Evolutionary conservation across 2,797 vertebrate species (phyloP).

Genomic region (Smutsia temminckii): DNA sequence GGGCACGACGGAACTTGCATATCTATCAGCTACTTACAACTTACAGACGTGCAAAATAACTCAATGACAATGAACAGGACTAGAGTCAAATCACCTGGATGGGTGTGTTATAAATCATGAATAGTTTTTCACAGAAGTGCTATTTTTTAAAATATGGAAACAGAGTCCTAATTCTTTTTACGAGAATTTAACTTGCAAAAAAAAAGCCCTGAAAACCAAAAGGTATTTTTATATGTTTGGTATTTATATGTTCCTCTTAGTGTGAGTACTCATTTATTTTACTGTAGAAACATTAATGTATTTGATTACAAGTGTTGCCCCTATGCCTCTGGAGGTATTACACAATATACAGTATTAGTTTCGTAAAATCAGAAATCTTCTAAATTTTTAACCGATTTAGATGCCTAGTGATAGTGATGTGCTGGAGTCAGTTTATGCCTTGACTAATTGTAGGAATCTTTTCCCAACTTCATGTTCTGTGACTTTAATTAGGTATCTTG

Average conservation of each 20-base stretch:
- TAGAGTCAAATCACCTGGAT: background rate
- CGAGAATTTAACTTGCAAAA: background rate
- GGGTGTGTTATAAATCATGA: background rate
- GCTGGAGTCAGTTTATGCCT: background rate
- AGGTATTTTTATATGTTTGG: background rate
- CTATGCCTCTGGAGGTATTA: background rate
- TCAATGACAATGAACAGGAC: background rate
- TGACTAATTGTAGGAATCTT: background rate
- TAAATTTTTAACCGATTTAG: background rate
- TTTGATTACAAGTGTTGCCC: constrained; percentile 6
- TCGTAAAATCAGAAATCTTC: background rate
- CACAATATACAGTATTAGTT: background rate
- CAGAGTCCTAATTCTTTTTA: background rate
- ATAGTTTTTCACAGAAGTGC: background rate
- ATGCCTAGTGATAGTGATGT: background rate
- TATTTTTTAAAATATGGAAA: background rate
- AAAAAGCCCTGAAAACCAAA: background rate
- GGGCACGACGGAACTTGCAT: background rate
- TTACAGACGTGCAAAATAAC: background rate
- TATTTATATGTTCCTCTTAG: background rate
- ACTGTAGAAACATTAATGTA: background rate
- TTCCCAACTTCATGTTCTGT: background rate
- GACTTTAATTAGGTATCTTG: background rate
- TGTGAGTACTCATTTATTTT: background rate
- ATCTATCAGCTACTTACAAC: background rate